These are phyloP conservation scores for Pseudorhombus dupliciocellatus DNA, from an alignment of 2,113 vertebrate species.

Conservation along the genomic window DNA sequence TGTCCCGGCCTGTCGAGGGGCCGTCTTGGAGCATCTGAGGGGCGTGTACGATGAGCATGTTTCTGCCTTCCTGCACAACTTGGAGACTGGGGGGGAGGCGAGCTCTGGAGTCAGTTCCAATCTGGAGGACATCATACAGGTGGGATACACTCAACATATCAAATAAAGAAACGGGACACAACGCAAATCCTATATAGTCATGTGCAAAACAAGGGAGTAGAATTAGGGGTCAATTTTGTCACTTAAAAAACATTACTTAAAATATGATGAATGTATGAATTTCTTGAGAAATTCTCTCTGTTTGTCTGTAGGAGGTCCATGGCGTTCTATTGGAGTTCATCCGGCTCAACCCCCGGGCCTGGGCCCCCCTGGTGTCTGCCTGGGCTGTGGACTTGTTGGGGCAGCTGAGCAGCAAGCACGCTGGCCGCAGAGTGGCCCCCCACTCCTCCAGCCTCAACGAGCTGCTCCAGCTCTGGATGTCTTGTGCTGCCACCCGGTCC, in stretches of 20 bases:
- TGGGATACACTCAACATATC: slow-evolving; percentile 19
- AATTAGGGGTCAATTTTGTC: neutral
- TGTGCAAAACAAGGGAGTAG: too few relatives aligned
- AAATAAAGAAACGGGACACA: too few relatives aligned
- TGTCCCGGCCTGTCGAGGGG: slow-evolving; percentile 88
- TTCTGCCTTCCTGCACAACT: slow-evolving; percentile 82
- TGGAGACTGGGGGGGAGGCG: slow-evolving; percentile 77
- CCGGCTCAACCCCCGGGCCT: slow-evolving; percentile 87
- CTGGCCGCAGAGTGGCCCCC: slow-evolving; percentile 85
- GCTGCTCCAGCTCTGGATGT: slow-evolving; percentile 95
- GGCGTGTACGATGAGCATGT: slow-evolving; percentile 92
- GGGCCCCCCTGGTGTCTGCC: slow-evolving; percentile 89
- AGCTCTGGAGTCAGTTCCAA: slow-evolving; percentile 74
- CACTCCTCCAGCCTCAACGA: slow-evolving; percentile 91
- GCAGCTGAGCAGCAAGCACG: slow-evolving; percentile 93
- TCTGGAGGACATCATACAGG: slow-evolving; percentile 88
- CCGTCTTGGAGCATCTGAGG: slow-evolving; percentile 90
- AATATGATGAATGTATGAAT: neutral
- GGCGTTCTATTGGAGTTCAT: slow-evolving; percentile 87
- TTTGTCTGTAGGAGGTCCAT: slow-evolving; percentile 82
- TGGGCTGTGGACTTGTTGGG: slow-evolving; percentile 97
- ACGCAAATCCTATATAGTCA: too few relatives aligned
- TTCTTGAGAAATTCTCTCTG: neutral
- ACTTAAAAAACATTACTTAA: neutral
- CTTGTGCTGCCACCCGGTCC: slow-evolving; percentile 87